Percentiles rank a stretch among this genome's conserved stretches.
These are phyloP conservation scores for Cactoblastis cactorum DNA, from an alignment of 2,888 invertebrate species.

Conservation along the genomic window DNA sequence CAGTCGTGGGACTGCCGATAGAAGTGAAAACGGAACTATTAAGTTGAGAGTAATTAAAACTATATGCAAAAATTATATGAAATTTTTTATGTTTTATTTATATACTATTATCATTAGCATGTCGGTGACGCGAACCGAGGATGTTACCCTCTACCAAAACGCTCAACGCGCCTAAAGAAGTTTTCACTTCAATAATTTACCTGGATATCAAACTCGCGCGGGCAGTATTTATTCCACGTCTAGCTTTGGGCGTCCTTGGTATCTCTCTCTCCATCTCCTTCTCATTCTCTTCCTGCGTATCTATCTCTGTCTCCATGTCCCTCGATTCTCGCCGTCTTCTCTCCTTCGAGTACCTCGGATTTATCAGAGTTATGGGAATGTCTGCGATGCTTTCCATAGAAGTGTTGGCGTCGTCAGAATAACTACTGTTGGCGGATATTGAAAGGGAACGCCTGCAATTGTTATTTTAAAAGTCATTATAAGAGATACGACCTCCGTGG, in stretches of 20 bases:
- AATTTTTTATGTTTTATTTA: too few species aligned
- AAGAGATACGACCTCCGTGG: too few species aligned
- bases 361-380: slow-evolving; percentile 61
- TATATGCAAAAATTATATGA: too few species aligned
- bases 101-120: too few species aligned
- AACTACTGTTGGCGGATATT: slow-evolving; percentile 64
- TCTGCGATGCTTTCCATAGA: slow-evolving; percentile 71
- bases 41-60: too few species aligned
- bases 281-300: slow-evolving; percentile 11
- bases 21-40: too few species aligned
- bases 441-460: slow-evolving; percentile 56
- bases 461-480: too few species aligned
- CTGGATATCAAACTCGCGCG: slow-evolving; percentile 41
- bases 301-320: slow-evolving; percentile 17
- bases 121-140: too few species aligned
- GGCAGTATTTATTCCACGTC: slow-evolving; percentile 43
- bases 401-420: slow-evolving; percentile 65
- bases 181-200: slow-evolving; percentile 40
- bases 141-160: too few species aligned
- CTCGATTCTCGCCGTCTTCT: slow-evolving; percentile 21
- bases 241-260: slow-evolving; percentile 50
- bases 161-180: too few species aligned
- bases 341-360: slow-evolving; percentile 53
- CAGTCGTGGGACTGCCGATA: too few species aligned
- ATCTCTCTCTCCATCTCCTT: slow-evolving; percentile 21